Base-by-base conservation (phyloP, 2,888 invertebrate genomes). In the Malachius bipustulatus region DNA sequence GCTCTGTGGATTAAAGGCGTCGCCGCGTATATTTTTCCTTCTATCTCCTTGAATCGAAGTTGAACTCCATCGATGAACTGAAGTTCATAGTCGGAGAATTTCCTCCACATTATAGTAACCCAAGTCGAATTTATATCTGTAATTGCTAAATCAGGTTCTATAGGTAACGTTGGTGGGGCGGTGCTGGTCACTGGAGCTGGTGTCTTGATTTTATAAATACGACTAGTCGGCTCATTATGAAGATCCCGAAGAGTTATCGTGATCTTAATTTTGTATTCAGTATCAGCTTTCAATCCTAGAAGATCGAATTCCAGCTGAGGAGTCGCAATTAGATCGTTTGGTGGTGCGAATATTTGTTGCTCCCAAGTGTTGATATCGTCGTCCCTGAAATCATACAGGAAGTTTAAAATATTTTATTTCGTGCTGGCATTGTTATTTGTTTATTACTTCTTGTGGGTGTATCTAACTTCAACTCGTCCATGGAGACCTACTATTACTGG, bases 31-130 rank as follows among this genome's bases (percentile, higher is more conserved):
- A 87, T 79, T 51, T 82, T 83, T 19, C 80, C 82, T 36, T 82
- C 81, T 4, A 78, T 71, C 54, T 84, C 82, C 50, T 84, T 83
- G 58, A 82, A 90, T 47, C 87, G 75, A 46, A 91, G 64, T 62
- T 89, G 89, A 28, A 90, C 77, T 1, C 88, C 90, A 52, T 91
- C 90, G 36, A 90, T 83, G 50, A 81, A 83, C 49, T 79, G 78
- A 44, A 85, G 59, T 55, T 90, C 89, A 28, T 80, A 75, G 38
- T 82, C 81, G 1, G 73, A 71, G 50, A 90, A 80, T 50, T 81
- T 82, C 47, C 83, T 73, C 90, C 90, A 91, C 31, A 70, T 75
- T 2, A 90, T 67, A 34, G 75, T 77, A 1, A 83, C 75, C 62
- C 80, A 79, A 0, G 82, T 83, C 13, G 85, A 75, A 49, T 87